Base-by-base conservation (phyloP, 2,113 vertebrate species). In the Microtus oregoni region DNA sequence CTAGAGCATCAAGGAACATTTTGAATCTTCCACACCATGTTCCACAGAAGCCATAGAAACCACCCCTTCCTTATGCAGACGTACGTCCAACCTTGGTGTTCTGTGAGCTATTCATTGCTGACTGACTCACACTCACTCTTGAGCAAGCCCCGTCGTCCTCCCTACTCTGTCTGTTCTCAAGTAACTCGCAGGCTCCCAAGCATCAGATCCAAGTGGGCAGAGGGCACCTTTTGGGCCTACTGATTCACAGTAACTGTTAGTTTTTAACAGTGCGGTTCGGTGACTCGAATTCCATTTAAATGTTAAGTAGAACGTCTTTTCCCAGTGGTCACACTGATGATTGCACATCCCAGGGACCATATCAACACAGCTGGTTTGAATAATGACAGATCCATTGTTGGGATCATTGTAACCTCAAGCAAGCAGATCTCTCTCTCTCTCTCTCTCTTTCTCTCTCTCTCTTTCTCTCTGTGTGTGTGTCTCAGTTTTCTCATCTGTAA, bases 401-500 rank as follows among this genome's bases (percentile, higher is more conserved):
- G 47, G n/a, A n/a, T n/a, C n/a, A n/a, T n/a, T n/a, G 30, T 75
- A 82, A 94, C 22, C 50, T 61, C 67, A 38, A 70, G 5, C n/a
- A 63, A 79, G 50, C 20, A 94, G 47, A 87, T 87, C 47, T 61
- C 52, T 55, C 52, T 55, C 52, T 55, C 52, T 55, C 52, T 55
- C 52, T 55, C 52, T 52, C 52, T 55, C 52, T 55, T 15, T 55
- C 52, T 55, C 55, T 55, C 55, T 55, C 55, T 55, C 55, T 55
- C 55, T 55, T 14, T 15, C 52, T 55, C 52, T 15, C 52, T 9
- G 35, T 68, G 4, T 38, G 22, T 38, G 35, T 89, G 73, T 67
- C 44, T 91, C 10, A 28, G 77, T 92, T 97, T 95, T 91, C 67
- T 91, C 55, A 90, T 7, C 47, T 28, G 26, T 47, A 65, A 95